Base-by-base conservation (phyloP, 1,140 invertebrate genomes). In the Eupristina koningsbergeri region DNA sequence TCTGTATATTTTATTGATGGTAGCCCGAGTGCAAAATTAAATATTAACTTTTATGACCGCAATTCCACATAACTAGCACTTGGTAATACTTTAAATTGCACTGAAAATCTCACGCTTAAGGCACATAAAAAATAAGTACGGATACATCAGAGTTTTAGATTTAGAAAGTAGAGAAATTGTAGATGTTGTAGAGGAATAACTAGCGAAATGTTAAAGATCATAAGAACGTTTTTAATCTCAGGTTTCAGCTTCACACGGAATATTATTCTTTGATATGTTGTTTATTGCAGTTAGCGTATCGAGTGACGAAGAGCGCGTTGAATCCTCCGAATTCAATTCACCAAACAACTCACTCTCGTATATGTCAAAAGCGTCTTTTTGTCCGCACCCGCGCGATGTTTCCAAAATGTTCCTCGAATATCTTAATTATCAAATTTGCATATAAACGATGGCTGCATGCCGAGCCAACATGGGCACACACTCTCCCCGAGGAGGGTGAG, bases 391-490 rank as follows among this genome's bases (percentile, higher is more conserved):
- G 1, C 73, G 29, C 73, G 45, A 1, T 3, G 0, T 36, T 11
- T 26, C 39, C 41, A 74, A 74, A 29, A 74, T 19, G 39, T 50
- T 50, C 73, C 45, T 74, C 73, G 73, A 61, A 76, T 50, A 85
- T 88, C 87, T 90, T 89, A 89, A 90, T 90, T 88, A 86, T 88
- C 86, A 81, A 86, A 90, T 90, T 88, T 89, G 85, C 88, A 89
- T 90, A 88, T 86, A 89, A 90, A 89, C 85, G 87, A 87, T 84
- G 77, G 67, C 80, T 76, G 22, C 77, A 67, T 79, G 41, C 83
- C 79, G 81, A 86, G 53, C 84, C 73, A 73, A 83, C 69, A 67
- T 34, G 80, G 63, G 13, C 17, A 11, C 31, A 31, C 0, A 77
- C 61, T 26, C 34, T 34, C 1, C 39, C 19, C 22, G 36, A 19